Evolutionary conservation across 2,888 invertebrate genomes (phyloP).

Genomic region (Hemithea aestivaria): DNA sequence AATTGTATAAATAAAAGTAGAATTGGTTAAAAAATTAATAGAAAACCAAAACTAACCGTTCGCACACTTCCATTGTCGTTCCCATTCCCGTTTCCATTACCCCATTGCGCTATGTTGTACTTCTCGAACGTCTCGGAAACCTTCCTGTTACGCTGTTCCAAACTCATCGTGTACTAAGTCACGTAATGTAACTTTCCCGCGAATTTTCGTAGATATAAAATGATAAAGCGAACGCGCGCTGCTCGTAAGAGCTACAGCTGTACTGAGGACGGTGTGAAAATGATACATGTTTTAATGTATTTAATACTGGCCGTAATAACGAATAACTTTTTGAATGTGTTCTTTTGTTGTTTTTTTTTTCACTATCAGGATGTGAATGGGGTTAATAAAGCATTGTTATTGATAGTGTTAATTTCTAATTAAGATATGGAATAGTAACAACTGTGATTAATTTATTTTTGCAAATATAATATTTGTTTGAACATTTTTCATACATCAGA

Average conservation of each 20-base stretch:
- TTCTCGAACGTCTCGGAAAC: conserved; percentile 67
- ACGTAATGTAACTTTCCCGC: conserved; percentile 52
- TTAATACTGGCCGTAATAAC: conserved; percentile 35
- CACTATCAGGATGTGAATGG: conserved; percentile 35
- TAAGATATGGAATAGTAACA: background rate
- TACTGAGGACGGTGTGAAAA: conserved; percentile 50
- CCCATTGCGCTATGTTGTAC: conserved; percentile 68
- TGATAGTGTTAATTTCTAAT: conserved; percentile 4
- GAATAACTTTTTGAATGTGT: conserved; percentile 30
- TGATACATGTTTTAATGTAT: conserved; percentile 39
- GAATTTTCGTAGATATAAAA: conserved; percentile 38
- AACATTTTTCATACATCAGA: too few relatives aligned
- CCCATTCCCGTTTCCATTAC: conserved; percentile 38
- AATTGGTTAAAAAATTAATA: background rate
- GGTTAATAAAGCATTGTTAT: conserved; percentile 30
- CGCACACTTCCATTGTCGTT: conserved; percentile 19
- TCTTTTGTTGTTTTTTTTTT: conserved; percentile 11
- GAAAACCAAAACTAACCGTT: conserved; percentile 48
- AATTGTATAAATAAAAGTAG: too few relatives aligned
- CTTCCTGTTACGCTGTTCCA: conserved; percentile 67
- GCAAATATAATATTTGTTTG: too few relatives aligned
- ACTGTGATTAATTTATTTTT: too few relatives aligned
- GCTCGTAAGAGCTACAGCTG: conserved; percentile 43
- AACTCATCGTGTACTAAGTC: conserved; percentile 53
- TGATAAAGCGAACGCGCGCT: conserved; percentile 48